phyloP scores from a whole-genome alignment of 2,113 vertebrate species.

The Nothobranchius kuhntae region DNA sequence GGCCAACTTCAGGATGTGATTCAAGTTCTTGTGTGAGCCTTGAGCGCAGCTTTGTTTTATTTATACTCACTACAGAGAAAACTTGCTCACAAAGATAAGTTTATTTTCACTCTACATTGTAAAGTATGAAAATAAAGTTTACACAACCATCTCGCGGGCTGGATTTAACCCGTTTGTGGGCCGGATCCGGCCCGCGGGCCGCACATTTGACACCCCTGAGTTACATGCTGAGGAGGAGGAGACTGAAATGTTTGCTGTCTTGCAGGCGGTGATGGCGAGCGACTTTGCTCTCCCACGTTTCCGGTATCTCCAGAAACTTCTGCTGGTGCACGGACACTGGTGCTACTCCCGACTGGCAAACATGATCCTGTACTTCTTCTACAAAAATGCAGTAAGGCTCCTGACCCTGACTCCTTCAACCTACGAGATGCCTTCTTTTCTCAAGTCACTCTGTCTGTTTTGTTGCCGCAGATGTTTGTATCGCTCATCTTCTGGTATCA shows the following conservation, averaged over 20 bases:
- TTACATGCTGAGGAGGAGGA: not conserved
- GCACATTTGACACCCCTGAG: too few relatives aligned
- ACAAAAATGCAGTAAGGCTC: conserved; percentile 94
- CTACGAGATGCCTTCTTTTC: not conserved
- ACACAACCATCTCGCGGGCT: too few relatives aligned
- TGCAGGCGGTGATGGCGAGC: conserved; percentile 96
- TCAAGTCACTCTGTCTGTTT: not conserved
- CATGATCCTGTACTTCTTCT: conserved; percentile 99
- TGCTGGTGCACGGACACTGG: conserved; percentile 97
- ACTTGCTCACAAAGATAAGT: too few relatives aligned
- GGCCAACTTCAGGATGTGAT: too few relatives aligned
- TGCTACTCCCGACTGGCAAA: conserved; percentile 96
- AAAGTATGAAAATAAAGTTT: too few relatives aligned
- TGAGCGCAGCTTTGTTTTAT: too few relatives aligned
- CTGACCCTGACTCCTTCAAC: too few relatives aligned
- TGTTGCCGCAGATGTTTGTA: conserved; percentile 90
- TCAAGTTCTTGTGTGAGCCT: too few relatives aligned
- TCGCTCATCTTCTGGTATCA: conserved; percentile 98
- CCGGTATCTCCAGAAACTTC: conserved; percentile 90
- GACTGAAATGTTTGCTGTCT: conserved; percentile 23
- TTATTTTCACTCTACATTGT: too few relatives aligned
- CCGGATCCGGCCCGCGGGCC: too few relatives aligned
- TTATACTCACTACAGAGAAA: too few relatives aligned
- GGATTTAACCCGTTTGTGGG: too few relatives aligned
- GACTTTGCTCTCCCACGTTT: conserved; percentile 95